Evolutionary conservation across 1,140 invertebrate species (phyloP), one percentile per base, ranked within the genome.

Genomic region (Teleogryllus occipitalis): DNA sequence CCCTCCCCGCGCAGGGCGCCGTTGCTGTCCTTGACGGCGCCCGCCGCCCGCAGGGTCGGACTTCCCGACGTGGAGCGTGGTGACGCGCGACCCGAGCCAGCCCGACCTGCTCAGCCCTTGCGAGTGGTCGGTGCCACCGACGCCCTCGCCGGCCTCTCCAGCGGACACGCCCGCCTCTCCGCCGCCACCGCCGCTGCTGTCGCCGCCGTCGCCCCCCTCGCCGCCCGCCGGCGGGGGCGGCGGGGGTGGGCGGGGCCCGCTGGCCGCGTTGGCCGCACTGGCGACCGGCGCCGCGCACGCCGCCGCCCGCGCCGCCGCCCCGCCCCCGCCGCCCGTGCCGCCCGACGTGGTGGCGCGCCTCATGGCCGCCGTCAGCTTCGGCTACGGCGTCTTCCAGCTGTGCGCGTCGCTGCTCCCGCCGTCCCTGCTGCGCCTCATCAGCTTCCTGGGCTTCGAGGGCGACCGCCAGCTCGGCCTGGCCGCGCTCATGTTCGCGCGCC

Each of bases 361-460:
- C 22, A 90, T 93, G 88, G 89, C 89, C 6, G 90, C 91, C 0
- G 91, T 93, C 8, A 92, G 91, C 83, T 93, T 94, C 84, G 92
- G 92, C 10, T 93, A 93, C 82, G 92, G 93, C 8, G 86, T 92
- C 72, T 92, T 94, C 82, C 92, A 93, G 83, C 84, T 94, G 47
- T 92, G 91, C 81, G 88, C 93, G 75, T 93, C 92, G 18, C 86
- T 93, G 73, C 85, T 93, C 21, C 92, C 93, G 12, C 90, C 92
- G 0, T 91, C 91, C 15, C 84, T 93, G 21, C 83, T 93, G 6
- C 90, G 90, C 82, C 83, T 93, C 15, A 92, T 92, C 4, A 90
- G 91, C 82, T 88, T 94, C 83, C 85, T 94, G 80, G 93, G 93
- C n/a, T 93, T 94, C 84, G 89, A 91, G 79, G 91, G 91, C 0